Evolutionary conservation across 1,140 invertebrate genomes (phyloP).

Genomic region (Nephila pilipes): DNA sequence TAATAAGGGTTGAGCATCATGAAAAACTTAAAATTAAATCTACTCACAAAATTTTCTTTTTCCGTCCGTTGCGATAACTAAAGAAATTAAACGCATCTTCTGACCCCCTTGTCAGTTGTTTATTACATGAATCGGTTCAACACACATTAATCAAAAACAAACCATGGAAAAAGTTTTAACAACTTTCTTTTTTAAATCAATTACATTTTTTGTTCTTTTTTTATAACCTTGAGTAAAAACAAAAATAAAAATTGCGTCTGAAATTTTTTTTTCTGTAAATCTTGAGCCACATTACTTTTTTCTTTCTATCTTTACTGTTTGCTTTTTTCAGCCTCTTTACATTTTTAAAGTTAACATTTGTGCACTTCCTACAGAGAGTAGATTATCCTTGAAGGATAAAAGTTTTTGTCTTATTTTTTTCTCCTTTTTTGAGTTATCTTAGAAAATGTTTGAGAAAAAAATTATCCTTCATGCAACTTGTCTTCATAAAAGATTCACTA

Average conservation of each 20-base stretch:
- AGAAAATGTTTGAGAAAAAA: conserved; percentile 35
- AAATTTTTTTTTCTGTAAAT: conserved; percentile 18
- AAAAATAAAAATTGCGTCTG: neutral
- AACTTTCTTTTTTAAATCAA: conserved; percentile 9
- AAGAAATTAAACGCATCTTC: conserved; percentile 7
- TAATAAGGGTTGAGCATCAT: neutral
- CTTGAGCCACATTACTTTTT: conserved; percentile 15
- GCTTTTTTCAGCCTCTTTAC: neutral
- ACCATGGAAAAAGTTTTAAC: neutral
- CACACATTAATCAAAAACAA: conserved; percentile 50
- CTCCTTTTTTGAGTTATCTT: neutral
- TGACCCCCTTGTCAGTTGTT: conserved; percentile 35
- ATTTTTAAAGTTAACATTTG: conserved; percentile 60
- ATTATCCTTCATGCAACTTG: conserved; percentile 55
- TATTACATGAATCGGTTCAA: conserved; percentile 30
- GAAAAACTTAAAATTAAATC: neutral
- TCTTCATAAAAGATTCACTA: conserved; percentile 59
- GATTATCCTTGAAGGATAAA: conserved; percentile 38
- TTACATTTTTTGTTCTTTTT: neutral
- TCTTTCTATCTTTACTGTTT: neutral
- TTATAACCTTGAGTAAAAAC: neutral
- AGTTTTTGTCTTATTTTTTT: conserved; percentile 29
- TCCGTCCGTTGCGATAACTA: neutral
- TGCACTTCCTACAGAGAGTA: neutral
- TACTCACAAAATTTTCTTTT: neutral